Evolutionary conservation across 2,888 invertebrate genomes (phyloP), one percentile per base, ranked within the genome.

Genomic region (Euplexia lucipara): DNA sequence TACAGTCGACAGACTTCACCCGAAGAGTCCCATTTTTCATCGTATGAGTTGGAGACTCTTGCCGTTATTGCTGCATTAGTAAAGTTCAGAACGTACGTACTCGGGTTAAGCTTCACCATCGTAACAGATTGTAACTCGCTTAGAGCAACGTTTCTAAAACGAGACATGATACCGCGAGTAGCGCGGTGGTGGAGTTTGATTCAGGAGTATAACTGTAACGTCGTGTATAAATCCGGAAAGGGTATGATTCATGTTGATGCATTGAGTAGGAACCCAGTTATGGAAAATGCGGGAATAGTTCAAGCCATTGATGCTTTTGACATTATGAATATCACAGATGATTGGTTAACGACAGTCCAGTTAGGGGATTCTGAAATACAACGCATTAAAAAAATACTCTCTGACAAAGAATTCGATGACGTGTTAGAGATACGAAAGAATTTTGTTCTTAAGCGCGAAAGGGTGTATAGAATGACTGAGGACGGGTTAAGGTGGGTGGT

Each of bases 181-280:
- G 74, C 74, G 0, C 12, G 75, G n/a, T 75, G 75, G 75, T 75
- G 75, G 75, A 51, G 26, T n/a, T 35, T 51, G 2, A 66, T 78
- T 9, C 75, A 73, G 39, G 75, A 0, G 37, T 54, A n/a, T n/a
- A n/a, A n/a, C n/a, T n/a, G n/a, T n/a, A n/a, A n/a, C n/a, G n/a
- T n/a, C n/a, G n/a, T n/a, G n/a, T 73, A 75, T 49, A 58, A 30
- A 34, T 32, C 70, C 0, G 73, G 73, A 2, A 20, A 39, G 1
- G 37, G 22, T 0, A 75, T 78, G 70, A n/a, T n/a, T 12, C 72
- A 77, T 22, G 77, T 72, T 22, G 77, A 78, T 14, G 77, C 77
- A 0, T 20, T 70, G 0, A 69, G 71, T 32, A 35, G 60, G 1
- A n/a, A n/a, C n/a, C n/a, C n/a, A n/a, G n/a, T n/a, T n/a, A n/a